Evolutionary conservation across 2,797 vertebrate genomes (phyloP), one percentile per base, ranked within the genome.

Genomic region (Philypnodon macrostomus): DNA sequence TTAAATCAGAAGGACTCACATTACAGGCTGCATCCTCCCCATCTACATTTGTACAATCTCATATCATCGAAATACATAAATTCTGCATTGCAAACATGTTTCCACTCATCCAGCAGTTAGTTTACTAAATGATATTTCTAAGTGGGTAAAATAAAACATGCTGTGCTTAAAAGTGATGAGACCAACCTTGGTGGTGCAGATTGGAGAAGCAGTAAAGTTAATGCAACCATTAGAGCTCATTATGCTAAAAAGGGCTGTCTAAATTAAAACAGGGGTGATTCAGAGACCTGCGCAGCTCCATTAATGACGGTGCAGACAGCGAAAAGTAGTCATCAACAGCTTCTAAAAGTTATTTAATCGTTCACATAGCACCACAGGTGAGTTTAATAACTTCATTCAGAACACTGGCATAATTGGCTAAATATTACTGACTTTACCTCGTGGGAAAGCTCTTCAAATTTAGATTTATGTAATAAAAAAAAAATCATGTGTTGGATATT

Each of bases 311-410:
- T n/a, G 27, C 48, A 36, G 39, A 34, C 12, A 11, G 12, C 21
- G n/a, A 34, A 54, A 69, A 47, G 10, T 5, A 7, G 17, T 53
- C 26, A 23, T 59, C 26, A 8, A 21, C 48, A 51, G 24, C 44
- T 34, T 38, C 41, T 2, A 35, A 52, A 63, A 51, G 14, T 2
- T 61, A 47, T 76, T 70, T 61, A 42, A 53, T 54, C 63, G 48
- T 70, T 36, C 51, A 14, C 11, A 9, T 0, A 0, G 53, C 58
- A 33, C 71, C 63, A 49, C 36, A 38, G 58, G 67, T 73, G 38
- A 45, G 23, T 74, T 73, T 67, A 73, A 72, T 71, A 77, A 73
- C 47, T 58, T 52, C 14, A 49, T 38, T 70, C 41, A 52, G 59
- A 47, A 41, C 35, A 40, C 40, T 42, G 24, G 67, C 41, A 55